A percentile compares a stretch with the other conserved stretches of the same genome.
These are phyloP conservation scores for Oreochromis mossambicus DNA, from an alignment of 2,797 vertebrate genomes.

Conservation along the genomic window DNA sequence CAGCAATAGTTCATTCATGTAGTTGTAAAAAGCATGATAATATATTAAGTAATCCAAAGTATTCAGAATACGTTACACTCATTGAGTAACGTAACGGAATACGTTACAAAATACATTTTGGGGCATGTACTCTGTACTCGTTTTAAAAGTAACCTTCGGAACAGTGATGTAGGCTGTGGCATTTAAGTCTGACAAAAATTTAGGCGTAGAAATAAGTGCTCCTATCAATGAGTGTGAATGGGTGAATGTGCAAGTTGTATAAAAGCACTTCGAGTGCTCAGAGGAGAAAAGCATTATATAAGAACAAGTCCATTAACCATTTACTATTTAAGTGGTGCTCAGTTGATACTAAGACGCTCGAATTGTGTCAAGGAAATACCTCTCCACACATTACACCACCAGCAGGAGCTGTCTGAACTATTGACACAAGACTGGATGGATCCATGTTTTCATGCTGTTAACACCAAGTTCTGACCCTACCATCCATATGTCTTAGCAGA, in stretches of 20 bases:
- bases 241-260: neutral
- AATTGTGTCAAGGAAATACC: neutral
- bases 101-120: neutral
- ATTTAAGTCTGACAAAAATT: neutral
- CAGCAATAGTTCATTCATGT: neutral
- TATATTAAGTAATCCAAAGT: neutral
- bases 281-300: neutral
- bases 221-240: neutral
- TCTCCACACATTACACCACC: neutral
- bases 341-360: neutral
- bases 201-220: neutral
- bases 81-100: accelerated
- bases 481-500: neutral
- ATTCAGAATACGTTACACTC: neutral
- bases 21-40: neutral
- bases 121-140: neutral
- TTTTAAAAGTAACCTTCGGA: neutral
- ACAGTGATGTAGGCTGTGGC: neutral
- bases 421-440: neutral
- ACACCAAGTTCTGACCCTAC: neutral
- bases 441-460: neutral
- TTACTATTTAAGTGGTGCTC: neutral
- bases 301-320: neutral
- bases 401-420: neutral
- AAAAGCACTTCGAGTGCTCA: neutral